These are phyloP conservation scores for Heptranchias perlo DNA, from an alignment of 2,113 vertebrate species.

Conservation along the genomic window DNA sequence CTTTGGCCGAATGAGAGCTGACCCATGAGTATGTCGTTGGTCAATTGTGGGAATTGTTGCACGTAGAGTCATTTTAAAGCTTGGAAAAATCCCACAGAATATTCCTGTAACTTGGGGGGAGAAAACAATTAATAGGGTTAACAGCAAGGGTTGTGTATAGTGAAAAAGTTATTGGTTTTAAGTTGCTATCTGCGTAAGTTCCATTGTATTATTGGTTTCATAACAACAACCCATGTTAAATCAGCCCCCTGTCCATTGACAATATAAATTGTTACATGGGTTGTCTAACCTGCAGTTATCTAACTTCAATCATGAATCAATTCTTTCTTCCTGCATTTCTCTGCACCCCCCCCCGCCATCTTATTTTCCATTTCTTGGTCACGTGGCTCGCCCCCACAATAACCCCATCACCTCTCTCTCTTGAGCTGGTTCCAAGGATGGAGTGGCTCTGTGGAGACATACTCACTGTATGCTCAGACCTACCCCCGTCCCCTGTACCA, in stretches of 20 bases:
- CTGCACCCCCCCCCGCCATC: not conserved
- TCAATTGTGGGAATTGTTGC: not conserved
- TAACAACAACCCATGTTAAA: not conserved
- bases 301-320: not conserved
- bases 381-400: not conserved
- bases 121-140: not conserved
- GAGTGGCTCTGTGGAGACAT: too few species aligned
- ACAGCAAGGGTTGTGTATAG: not conserved
- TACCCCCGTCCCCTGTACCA: too few species aligned
- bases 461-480: too few species aligned
- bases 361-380: not conserved
- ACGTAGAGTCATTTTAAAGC: not conserved
- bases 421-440: too few species aligned
- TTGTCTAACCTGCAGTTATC: not conserved
- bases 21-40: not conserved
- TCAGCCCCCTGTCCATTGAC: not conserved
- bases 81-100: not conserved
- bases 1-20: not conserved
- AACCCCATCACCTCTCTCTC: not conserved
- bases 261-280: not conserved
- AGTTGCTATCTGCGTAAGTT: not conserved
- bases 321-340: not conserved
- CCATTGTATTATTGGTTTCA: not conserved
- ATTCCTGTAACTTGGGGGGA: not conserved
- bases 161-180: not conserved